Base-by-base conservation (phyloP, 2,888 invertebrate species). In the Gryllus longicercus region DNA sequence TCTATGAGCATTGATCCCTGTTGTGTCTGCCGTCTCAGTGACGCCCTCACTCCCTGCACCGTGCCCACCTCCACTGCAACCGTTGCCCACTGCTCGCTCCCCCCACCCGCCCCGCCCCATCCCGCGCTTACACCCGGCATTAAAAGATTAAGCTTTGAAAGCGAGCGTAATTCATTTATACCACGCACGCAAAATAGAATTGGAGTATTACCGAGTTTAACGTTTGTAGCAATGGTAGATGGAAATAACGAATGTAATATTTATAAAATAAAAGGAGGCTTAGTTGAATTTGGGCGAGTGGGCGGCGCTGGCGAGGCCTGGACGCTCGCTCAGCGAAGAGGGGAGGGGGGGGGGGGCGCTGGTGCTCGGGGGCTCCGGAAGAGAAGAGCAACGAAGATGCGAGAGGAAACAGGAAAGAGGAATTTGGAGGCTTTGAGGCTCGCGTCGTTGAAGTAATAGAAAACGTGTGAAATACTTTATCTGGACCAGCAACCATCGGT, bases 141-240 rank as follows among this genome's bases (percentile, higher is more conserved):
- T 63, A 63, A 63, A 63, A 63, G 63, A 63, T 63, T 63, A 63
- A 63, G 63, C 63, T 63, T 63, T 63, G 63, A 63, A 63, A 14
- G 63, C 63, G 63, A 63, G 63, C 63, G 63, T 63, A 63, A 63
- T 63, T 63, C 63, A 63, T 63, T 63, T 63, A 63, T 11, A 63
- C 63, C n/a, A 63, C n/a, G 16, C 63, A n/a, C 63, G n/a, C 63
- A 63, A 63, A 63, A 63, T 63, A 63, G 63, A 63, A 63, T 63
- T 63, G 63, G 63, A 63, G 63, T 63, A 63, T 63, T 63, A 63
- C 16, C 63, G 63, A 63, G 16, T 63, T 63, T 63, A 63, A 63
- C 63, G 63, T 63, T 63, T 63, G 63, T 63, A 18, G 63, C 63
- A 14, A 63, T 63, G 63, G 63, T n/a, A n/a, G 63, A n/a, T n/a